Evolutionary conservation across 2,113 vertebrate species (phyloP), one percentile per base, ranked within the genome.

Genomic region (Podarcis raffonei): DNA sequence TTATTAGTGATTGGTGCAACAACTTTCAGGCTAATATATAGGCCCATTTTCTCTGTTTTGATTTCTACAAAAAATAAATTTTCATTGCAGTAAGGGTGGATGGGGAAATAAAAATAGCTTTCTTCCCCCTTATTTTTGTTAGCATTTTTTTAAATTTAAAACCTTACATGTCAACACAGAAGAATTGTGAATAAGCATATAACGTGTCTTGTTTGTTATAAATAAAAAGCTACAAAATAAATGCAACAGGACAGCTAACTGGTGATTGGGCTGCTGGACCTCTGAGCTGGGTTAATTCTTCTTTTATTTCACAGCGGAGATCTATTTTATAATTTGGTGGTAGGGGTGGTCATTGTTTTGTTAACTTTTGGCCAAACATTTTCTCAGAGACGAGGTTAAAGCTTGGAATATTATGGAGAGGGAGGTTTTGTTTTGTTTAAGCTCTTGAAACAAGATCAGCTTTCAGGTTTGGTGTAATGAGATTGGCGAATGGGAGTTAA

Each of bases 341-440:
- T 22, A 9, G 12, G 2, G 25, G 86, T 81, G 68, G 88, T 3
- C 0, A 1, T 18, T 80, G 79, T 89, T 87, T 62, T 37, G 1
- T 80, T 87, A 35, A 27, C 76, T 53, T 92, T 90, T 79, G 25
- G 15, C 65, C 30, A 86, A 91, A 72, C 81, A 7, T 84, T 91
- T 90, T 90, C 84, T 87, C 53, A 76, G 84, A 92, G 91, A 85
- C 37, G 62, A 90, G 68, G 82, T 39, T 86, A 71, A 89, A 93
- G 68, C 48, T 91, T 91, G 75, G 91, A 92, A 42, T 90, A 53
- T 90, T 94, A 90, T 82, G 53, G 83, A 81, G 89, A 86, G 85
- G 81, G 85, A 92, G 87, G 53, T 69, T 95, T 95, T 95, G 85
- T 93, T 85, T 89, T 93, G n/a, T 66, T 90, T 87, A 74, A 87